These are phyloP conservation scores for Sphyrna mokarran DNA, from an alignment of 2,113 vertebrate species.

Conservation along the genomic window DNA sequence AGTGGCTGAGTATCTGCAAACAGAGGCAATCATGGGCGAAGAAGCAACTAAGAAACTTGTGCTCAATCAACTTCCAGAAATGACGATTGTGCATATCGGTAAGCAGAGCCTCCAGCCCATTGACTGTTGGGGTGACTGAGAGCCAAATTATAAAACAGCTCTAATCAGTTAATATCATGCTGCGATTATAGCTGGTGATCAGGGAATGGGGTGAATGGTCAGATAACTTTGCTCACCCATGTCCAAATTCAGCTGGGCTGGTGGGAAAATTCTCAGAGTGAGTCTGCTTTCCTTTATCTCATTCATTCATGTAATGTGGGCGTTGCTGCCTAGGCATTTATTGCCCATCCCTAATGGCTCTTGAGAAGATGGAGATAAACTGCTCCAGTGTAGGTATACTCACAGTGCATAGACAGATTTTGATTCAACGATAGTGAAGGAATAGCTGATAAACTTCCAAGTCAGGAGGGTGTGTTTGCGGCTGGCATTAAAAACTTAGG, in stretches of 20 bases:
- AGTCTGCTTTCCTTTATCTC: not conserved
- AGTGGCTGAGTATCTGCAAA: constrained; percentile 32
- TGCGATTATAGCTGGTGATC: not conserved
- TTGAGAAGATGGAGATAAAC: no score
- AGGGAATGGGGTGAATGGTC: not conserved
- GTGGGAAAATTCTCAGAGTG: not conserved
- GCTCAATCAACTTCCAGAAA: not conserved
- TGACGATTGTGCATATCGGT: not conserved
- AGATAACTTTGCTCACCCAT: not conserved
- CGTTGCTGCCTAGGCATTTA: no score
- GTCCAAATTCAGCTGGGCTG: not conserved
- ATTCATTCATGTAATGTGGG: no score
- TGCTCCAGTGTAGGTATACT: no score
- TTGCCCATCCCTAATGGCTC: no score
- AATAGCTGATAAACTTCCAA: no score
- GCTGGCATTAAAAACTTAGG: no score
- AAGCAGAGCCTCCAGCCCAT: not conserved
- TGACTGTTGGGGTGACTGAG: not conserved
- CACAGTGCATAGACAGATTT: no score
- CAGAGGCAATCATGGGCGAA: constrained; percentile 8
- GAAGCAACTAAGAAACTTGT: not conserved
- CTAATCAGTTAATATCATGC: not conserved
- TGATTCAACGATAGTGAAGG: no score
- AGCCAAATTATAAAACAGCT: not conserved
- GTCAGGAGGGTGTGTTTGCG: no score